Percentiles rank a stretch among this genome's conserved stretches.
phyloP scores from a whole-genome alignment of 2,888 invertebrate species.

The Meliscaeva auricollis region DNA sequence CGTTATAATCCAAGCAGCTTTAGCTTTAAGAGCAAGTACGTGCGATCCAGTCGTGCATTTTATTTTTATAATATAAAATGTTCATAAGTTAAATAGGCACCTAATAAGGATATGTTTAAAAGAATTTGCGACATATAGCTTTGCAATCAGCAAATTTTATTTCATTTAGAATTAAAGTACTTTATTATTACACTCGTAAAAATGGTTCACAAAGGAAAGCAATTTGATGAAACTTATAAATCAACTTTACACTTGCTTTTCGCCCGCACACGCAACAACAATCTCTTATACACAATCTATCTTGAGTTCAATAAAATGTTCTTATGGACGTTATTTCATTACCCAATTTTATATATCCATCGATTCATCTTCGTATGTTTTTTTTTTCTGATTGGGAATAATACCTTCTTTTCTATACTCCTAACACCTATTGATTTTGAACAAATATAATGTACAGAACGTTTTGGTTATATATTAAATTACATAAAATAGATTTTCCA shows the following conservation, averaged over 20 bases:
- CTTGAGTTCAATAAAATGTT: conserved; percentile 64
- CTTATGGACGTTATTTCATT: conserved; percentile 66
- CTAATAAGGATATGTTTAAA: too few relatives aligned
- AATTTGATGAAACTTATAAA: conserved; percentile 66
- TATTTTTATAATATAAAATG: too few relatives aligned
- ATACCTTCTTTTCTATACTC: conserved; percentile 29
- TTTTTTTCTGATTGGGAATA: conserved; percentile 22
- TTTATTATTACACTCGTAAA: conserved; percentile 46
- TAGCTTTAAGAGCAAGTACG: too few relatives aligned
- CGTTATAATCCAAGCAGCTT: too few relatives aligned
- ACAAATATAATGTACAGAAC: conserved; percentile 39
- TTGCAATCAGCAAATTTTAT: neutral
- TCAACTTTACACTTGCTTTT: conserved; percentile 63
- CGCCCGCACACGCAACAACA: conserved; percentile 43
- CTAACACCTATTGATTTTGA: conserved; percentile 61
- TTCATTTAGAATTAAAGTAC: too few relatives aligned
- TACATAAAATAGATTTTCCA: conserved; percentile 57
- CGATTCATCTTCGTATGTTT: neutral
- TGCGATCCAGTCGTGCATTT: too few relatives aligned
- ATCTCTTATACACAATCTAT: conserved; percentile 54
- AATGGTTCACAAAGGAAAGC: conserved; percentile 53
- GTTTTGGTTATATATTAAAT: conserved; percentile 57
- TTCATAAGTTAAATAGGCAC: too few relatives aligned
- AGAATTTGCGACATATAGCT: too few relatives aligned
- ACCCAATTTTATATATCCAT: conserved; percentile 50